phyloP scores from a whole-genome alignment of 1,140 invertebrate species.

The Rhopalosiphum maidis region DNA sequence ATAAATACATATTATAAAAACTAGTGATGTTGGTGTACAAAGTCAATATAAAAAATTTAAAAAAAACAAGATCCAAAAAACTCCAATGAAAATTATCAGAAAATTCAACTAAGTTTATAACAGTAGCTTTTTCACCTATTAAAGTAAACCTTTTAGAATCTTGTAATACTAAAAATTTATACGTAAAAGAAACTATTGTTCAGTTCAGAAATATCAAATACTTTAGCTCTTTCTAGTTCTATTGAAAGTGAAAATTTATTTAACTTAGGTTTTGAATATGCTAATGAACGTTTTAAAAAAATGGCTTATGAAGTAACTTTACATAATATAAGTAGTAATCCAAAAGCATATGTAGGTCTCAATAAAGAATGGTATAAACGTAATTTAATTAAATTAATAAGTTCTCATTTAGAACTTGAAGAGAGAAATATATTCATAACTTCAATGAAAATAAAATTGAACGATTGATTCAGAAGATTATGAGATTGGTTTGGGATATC shows the following conservation, averaged over 20 bases:
- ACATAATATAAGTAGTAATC: neutral
- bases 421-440: neutral
- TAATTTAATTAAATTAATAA: conserved; percentile 11
- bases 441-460: conserved; percentile 38
- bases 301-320: neutral
- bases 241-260: neutral
- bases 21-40: neutral
- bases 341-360: neutral
- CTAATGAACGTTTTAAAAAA: neutral
- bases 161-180: neutral
- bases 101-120: neutral
- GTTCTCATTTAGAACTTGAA: neutral
- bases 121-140: neutral
- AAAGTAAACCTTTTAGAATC: neutral
- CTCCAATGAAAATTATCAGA: neutral
- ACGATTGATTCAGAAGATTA: conserved; percentile 46
- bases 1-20: too few relatives aligned
- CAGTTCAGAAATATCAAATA: neutral
- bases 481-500: conserved; percentile 39
- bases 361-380: neutral
- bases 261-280: neutral
- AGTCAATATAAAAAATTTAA: neutral
- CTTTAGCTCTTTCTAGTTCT: conserved; percentile 1
- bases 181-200: neutral
- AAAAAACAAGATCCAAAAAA: neutral